Conservation (phyloP, 2,113 vertebrate genomes). For the Pampusana beccarii region DNA sequence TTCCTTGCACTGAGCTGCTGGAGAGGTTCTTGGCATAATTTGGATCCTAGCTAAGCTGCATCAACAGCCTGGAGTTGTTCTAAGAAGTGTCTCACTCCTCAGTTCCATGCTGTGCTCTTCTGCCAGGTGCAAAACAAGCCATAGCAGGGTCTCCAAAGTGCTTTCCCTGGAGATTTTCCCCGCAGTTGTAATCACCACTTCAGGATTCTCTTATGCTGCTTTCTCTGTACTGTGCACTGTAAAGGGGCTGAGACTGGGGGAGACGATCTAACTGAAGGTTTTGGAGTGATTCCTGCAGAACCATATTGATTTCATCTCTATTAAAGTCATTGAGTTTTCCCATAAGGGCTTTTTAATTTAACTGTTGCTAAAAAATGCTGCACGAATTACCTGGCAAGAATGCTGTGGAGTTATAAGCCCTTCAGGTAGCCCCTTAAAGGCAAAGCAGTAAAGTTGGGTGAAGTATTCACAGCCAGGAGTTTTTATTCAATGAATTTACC, state of each 20-base stretch:
- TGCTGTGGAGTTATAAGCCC: conserved; percentile 22
- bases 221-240: neutral
- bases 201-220: neutral
- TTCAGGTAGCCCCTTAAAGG: conserved; percentile 59
- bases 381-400: conserved; percentile 58
- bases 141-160: neutral
- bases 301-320: conserved; percentile 56
- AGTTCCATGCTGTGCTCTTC: neutral
- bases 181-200: neutral
- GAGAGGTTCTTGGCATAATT: neutral
- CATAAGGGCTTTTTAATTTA: conserved; percentile 61
- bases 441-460: conserved; percentile 44
- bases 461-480: conserved; percentile 17
- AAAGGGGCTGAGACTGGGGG: neutral
- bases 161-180: neutral
- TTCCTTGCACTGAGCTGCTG: neutral
- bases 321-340: conserved; percentile 53
- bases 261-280: neutral
- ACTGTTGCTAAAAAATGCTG: conserved; percentile 51
- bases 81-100: neutral
- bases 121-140: neutral
- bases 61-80: neutral
- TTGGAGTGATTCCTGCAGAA: conserved; percentile 38
- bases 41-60: neutral
- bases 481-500: conserved; percentile 38